phyloP scores from a whole-genome alignment of 2,113 vertebrate species.

The Meleagris gallopavo region DNA sequence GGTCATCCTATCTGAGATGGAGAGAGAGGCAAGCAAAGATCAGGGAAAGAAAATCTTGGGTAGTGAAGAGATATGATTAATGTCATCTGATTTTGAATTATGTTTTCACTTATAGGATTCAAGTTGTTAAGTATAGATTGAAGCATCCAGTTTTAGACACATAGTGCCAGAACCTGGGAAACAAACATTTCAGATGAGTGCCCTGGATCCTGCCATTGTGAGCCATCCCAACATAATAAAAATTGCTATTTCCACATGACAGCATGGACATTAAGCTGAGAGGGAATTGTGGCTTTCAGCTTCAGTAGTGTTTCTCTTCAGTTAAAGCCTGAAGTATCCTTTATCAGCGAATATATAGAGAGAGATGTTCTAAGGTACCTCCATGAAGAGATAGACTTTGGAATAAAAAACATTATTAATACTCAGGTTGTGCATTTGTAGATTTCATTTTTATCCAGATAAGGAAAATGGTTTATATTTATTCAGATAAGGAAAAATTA shows the following conservation, averaged over 20 bases:
- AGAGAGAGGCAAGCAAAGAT: neutral
- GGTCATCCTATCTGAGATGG: neutral
- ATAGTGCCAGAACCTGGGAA: neutral
- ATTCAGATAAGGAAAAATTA: neutral
- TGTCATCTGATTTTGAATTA: neutral
- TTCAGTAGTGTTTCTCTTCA: neutral
- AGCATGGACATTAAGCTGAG: neutral
- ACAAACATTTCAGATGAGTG: neutral
- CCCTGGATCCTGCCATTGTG: neutral
- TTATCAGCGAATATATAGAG: neutral
- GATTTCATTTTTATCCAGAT: conserved; percentile 35
- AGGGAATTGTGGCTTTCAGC: neutral
- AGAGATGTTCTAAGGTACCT: neutral
- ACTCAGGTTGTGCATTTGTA: conserved; percentile 10
- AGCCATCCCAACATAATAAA: neutral
- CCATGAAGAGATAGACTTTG: neutral
- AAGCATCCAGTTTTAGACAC: neutral
- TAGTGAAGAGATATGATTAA: neutral
- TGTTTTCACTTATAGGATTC: neutral
- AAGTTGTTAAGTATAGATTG: neutral
- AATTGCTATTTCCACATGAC: neutral
- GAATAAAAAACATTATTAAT: conserved; percentile 39
- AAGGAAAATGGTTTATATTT: neutral
- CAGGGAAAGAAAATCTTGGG: neutral
- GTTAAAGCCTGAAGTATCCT: neutral